These are phyloP conservation scores for Scaptomyza graminum DNA, from an alignment of 1,140 invertebrate species.

Conservation along the genomic window DNA sequence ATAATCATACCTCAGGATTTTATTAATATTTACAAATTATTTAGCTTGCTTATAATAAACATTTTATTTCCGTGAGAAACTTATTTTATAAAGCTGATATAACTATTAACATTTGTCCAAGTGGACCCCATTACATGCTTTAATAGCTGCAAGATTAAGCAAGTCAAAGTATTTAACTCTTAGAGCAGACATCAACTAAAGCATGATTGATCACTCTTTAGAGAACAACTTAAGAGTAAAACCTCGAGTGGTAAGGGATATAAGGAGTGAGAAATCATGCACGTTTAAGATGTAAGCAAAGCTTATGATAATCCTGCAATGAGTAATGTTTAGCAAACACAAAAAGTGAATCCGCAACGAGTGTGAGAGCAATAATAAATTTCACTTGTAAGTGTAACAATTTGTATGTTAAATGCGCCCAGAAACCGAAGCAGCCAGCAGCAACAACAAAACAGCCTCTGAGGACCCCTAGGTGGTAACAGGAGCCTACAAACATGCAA, in stretches of 20 bases:
- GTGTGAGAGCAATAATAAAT: constrained; percentile 73
- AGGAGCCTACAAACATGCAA: constrained; percentile 11
- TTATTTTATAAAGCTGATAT: no score
- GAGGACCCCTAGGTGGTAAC: constrained; percentile 28
- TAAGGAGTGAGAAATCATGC: constrained; percentile 43
- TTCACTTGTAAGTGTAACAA: constrained; percentile 83
- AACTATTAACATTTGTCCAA: constrained; percentile 1
- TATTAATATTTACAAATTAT: no score
- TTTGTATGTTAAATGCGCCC: constrained; percentile 82
- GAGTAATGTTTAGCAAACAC: constrained; percentile 40
- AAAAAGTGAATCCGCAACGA: constrained; percentile 38
- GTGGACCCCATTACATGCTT: constrained; percentile 48
- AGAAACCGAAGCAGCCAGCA: constrained; percentile 26
- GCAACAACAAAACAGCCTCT: neutral
- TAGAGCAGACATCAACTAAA: constrained; percentile 61
- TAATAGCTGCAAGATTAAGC: constrained; percentile 65
- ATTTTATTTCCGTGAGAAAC: no score
- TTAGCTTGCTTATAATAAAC: no score
- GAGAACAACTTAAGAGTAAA: constrained; percentile 7
- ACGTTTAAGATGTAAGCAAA: constrained; percentile 22
- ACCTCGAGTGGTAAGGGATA: constrained; percentile 21
- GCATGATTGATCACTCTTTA: constrained; percentile 66
- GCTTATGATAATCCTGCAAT: constrained; percentile 49
- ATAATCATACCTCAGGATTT: no score
- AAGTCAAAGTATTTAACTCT: constrained; percentile 58